phyloP scores from a whole-genome alignment of 2,888 invertebrate genomes.

The Amblyteles armatorius region DNA sequence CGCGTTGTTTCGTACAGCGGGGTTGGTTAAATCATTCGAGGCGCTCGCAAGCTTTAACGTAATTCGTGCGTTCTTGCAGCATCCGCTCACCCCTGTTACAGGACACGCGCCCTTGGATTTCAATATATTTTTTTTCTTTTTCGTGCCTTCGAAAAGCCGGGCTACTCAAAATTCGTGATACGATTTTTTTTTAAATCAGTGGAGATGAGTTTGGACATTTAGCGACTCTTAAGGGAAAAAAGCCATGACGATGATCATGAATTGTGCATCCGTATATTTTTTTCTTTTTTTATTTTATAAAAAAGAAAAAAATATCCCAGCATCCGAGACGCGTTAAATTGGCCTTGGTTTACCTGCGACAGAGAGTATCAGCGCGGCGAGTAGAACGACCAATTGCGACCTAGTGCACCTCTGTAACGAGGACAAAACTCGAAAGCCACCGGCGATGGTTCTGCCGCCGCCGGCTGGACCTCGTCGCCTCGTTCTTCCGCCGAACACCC shows the following conservation, averaged over 20 bases:
- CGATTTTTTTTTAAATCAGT: slow-evolving; percentile 16
- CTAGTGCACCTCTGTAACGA: slow-evolving; percentile 63
- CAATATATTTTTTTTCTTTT: background rate
- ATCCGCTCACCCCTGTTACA: background rate
- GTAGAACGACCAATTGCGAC: slow-evolving; percentile 64
- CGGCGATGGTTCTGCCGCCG: slow-evolving; percentile 60
- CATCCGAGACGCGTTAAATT: background rate
- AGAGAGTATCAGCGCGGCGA: slow-evolving; percentile 65
- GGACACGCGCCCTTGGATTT: background rate
- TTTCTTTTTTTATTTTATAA: slow-evolving; percentile 3
- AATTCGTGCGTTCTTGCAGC: slow-evolving; percentile 32
- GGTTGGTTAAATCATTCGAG: slow-evolving; percentile 10
- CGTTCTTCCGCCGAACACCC: slow-evolving; percentile 64
- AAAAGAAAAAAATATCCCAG: slow-evolving; percentile 11
- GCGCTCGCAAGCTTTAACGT: slow-evolving; percentile 29
- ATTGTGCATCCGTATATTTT: background rate
- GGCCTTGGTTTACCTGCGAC: slow-evolving; percentile 65
- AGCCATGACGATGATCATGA: slow-evolving; percentile 1
- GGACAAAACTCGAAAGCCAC: slow-evolving; percentile 63
- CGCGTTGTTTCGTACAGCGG: background rate
- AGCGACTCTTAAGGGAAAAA: background rate
- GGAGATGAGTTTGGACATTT: background rate
- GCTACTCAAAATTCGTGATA: background rate
- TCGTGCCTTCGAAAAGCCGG: slow-evolving; percentile 8
- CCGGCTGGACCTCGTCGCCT: slow-evolving; percentile 59